Percentiles rank a stretch among this genome's conserved stretches.
These are phyloP conservation scores for Biston stratarius DNA, from an alignment of 2,888 invertebrate genomes.

Conservation along the genomic window DNA sequence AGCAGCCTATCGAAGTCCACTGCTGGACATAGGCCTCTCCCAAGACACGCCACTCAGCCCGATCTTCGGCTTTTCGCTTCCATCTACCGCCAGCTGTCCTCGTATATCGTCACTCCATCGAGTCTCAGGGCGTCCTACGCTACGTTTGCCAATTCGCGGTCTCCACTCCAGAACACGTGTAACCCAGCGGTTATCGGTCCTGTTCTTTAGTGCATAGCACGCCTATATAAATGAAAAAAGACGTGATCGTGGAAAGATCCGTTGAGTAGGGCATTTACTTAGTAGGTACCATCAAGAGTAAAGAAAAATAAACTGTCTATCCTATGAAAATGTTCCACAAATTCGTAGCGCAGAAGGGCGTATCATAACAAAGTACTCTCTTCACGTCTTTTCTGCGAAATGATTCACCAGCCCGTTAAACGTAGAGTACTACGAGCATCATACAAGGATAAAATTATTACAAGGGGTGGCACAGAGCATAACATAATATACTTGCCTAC, in stretches of 20 bases:
- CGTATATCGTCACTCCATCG: no score
- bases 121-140: no score
- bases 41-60: no score
- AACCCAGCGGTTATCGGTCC: no score
- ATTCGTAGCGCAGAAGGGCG: not conserved
- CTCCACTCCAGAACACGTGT: no score
- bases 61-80: no score
- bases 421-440: not conserved
- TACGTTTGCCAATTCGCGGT: no score
- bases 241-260: constrained; percentile 16
- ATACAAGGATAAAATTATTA: constrained; percentile 3
- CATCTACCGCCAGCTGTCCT: no score
- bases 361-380: constrained; percentile 9
- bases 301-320: constrained; percentile 18
- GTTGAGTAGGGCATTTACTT: constrained; percentile 11
- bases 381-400: constrained; percentile 8
- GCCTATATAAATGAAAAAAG: not conserved
- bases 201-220: no score
- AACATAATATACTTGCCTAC: not conserved
- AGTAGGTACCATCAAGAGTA: constrained; percentile 4
- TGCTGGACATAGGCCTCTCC: no score
- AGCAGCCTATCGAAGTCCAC: no score
- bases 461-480: constrained; percentile 3
- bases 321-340: constrained; percentile 16
- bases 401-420: constrained; percentile 1